These are phyloP conservation scores for Drosophila melanica DNA, from an alignment of 1,140 invertebrate genomes.

Conservation along the genomic window DNA sequence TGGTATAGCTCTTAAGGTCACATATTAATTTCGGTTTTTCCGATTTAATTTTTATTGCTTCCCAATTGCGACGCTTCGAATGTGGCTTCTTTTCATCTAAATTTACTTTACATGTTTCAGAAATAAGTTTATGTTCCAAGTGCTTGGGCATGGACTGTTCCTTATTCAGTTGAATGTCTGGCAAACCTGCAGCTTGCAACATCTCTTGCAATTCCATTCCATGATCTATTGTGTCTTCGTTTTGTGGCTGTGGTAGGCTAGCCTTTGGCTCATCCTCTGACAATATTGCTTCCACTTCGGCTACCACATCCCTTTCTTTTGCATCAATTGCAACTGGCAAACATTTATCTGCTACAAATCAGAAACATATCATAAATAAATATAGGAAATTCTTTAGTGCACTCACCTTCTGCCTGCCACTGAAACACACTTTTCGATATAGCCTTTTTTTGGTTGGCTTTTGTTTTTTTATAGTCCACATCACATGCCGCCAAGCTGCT, in stretches of 20 bases:
- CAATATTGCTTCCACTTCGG: conserved; percentile 51
- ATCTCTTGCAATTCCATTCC: not conserved
- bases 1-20: conserved; percentile 60
- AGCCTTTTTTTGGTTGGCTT: not conserved
- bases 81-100: not conserved
- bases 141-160: not conserved
- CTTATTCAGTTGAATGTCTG: not conserved
- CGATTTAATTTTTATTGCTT: not conserved
- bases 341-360: not conserved
- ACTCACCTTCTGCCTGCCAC: conserved; percentile 5
- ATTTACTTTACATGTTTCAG: not conserved
- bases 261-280: not conserved
- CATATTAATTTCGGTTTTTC: conserved; percentile 22
- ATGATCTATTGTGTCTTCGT: not conserved
- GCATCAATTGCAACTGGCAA: not conserved
- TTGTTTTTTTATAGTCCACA: conserved; percentile 12
- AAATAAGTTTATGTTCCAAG: not conserved
- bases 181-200: not conserved
- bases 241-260: not conserved
- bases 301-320: conserved; percentile 18
- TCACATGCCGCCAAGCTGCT: conserved; percentile 16
- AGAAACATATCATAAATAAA: not conserved
- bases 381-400: not conserved
- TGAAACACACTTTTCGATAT: not conserved
- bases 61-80: not conserved